Percentiles rank a stretch among this genome's conserved stretches.
phyloP scores from a whole-genome alignment of 53 echinoderm and acorn worm species.

The Echinarachnius parma region DNA sequence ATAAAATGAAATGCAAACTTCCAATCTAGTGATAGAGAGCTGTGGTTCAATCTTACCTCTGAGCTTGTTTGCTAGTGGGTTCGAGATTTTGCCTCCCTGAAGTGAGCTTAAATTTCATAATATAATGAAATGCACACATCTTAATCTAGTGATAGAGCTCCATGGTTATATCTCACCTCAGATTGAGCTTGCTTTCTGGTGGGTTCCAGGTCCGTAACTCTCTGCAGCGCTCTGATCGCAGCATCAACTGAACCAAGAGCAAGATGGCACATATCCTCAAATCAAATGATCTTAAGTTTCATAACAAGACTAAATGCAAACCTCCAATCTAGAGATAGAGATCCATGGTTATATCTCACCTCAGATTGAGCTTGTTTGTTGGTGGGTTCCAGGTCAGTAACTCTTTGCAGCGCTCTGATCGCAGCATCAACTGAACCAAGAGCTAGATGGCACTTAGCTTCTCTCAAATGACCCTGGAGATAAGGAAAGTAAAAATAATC shows the following conservation, averaged over 20 bases:
- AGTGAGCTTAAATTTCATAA: no score
- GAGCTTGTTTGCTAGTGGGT: no score
- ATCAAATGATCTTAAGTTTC: no score
- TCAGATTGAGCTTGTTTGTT: constrained; percentile 81
- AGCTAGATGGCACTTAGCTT: constrained; percentile 95
- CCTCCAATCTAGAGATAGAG: no score
- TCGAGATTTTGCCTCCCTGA: no score
- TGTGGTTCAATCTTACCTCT: no score
- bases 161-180: constrained; percentile 85
- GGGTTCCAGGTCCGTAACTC: constrained; percentile 66
- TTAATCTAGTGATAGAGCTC: no score
- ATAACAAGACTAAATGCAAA: no score
- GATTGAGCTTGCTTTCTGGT: constrained; percentile 70
- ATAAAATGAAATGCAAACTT: no score
- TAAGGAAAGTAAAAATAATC: no score
- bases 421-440: constrained; percentile 74
- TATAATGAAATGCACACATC: no score
- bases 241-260: constrained; percentile 78
- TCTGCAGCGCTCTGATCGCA: constrained; percentile 70
- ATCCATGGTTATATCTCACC: constrained; percentile 42
- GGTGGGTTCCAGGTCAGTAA: constrained; percentile 65
- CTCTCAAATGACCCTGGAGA: constrained; percentile 75
- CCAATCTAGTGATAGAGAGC: no score
- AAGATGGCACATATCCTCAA: constrained; percentile 94
- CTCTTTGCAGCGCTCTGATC: constrained; percentile 67